Evolutionary conservation across 2,888 invertebrate genomes (phyloP).

Genomic region (Scotopteryx bipunctaria): DNA sequence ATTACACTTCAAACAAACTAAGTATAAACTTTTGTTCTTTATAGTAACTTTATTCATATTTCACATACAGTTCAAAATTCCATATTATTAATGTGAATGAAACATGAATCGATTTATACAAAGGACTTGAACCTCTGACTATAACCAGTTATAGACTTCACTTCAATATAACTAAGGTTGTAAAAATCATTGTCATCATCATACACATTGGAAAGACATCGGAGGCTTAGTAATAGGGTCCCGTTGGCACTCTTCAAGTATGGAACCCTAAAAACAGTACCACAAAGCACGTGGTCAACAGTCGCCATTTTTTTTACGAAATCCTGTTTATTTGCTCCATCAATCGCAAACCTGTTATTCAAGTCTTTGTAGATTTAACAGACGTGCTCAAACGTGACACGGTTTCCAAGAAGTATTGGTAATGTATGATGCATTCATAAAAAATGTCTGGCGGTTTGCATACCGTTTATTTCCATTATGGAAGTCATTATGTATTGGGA

Average conservation of each 20-base stretch:
- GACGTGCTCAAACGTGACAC: neutral
- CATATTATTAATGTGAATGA: too few relatives aligned
- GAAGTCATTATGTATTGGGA: neutral
- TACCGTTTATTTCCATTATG: neutral
- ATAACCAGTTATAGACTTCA: too few relatives aligned
- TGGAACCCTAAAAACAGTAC: neutral
- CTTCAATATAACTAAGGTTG: too few relatives aligned
- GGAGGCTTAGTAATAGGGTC: too few relatives aligned
- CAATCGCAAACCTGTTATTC: constrained; percentile 11
- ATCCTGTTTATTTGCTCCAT: constrained; percentile 4
- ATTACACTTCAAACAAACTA: too few relatives aligned
- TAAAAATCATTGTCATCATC: too few relatives aligned
- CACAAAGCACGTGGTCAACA: neutral
- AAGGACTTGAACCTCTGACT: constrained; percentile 5
- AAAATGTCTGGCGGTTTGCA: constrained; percentile 1
- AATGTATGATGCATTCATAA: constrained; percentile 15
- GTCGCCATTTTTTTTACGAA: neutral
- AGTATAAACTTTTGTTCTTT: too few relatives aligned
- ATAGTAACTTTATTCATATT: too few relatives aligned
- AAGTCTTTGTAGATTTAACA: neutral
- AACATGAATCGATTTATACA: neutral
- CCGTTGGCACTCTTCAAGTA: too few relatives aligned
- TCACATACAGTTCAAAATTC: too few relatives aligned
- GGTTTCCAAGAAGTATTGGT: constrained; percentile 16
- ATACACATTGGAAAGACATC: too few relatives aligned